Base-by-base conservation (phyloP, 1,140 invertebrate genomes). In the Grapholita molesta region DNA sequence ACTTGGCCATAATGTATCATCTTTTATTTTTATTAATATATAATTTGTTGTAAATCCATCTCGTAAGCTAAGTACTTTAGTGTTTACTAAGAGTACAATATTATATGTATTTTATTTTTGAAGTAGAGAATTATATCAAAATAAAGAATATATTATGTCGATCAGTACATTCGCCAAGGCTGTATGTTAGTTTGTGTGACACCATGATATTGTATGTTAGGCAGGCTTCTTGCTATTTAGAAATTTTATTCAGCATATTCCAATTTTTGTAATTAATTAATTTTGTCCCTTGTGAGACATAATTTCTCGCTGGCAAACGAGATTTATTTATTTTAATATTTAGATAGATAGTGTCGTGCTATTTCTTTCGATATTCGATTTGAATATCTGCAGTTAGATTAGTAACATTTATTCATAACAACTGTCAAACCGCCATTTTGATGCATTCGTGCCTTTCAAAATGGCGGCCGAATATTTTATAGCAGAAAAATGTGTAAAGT, bases 281-380 rank as follows among this genome's bases (percentile, higher is more conserved):
- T 65, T 33, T n/a, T 64, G 28, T 35, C 30, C 11, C 23, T 32
- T 65, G 35, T 65, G 33, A 24, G 30, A 25, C 30, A 35, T n/a
- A 23, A 35, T 35, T n/a, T 15, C 28, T 64, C 33, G 15, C 33
- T 38, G 15, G 30, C 18, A 21, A 12, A 38, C 64, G 64, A 65
- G 64, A 35, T 65, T 65, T 12, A 65, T 65, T 61, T 61, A 61
- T 61, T 61, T 61, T 61, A 25, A 25, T n/a, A n/a, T 61, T 61
- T 61, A 61, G n/a, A 25, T 61, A 11, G n/a, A 25, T 25, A 57
- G 53, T 57, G 24, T 28, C 24, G n/a, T 61, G 24, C 55, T 15
- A 9, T 32, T 32, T n/a, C 4, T 12, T 57, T 57, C 12, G 24
- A 28, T 61, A 61, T 61, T 28, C 25, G 18, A 15, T 15, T 12